Percentiles rank a stretch among this genome's conserved stretches.
Conservation (phyloP, 2,888 invertebrate species). For the Liodrosophila aerea region DNA sequence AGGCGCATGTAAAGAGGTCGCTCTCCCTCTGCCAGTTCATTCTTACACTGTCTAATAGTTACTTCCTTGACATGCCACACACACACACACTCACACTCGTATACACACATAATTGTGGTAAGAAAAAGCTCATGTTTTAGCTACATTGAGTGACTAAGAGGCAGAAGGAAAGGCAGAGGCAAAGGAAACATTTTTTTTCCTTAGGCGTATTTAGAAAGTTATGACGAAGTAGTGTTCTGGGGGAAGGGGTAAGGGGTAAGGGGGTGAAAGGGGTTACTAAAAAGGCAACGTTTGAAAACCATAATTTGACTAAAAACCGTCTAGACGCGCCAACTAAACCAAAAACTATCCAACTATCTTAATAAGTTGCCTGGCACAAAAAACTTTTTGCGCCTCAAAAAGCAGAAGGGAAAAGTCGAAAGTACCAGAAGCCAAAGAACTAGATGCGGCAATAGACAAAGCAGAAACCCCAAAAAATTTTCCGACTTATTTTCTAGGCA, state of each 20-base stretch:
- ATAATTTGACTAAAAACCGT: slow-evolving; percentile 75
- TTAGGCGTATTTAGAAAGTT: not conserved
- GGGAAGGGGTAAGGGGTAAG: not conserved
- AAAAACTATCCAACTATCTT: slow-evolving; percentile 56
- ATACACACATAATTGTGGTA: slow-evolving; percentile 42
- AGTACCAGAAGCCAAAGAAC: slow-evolving; percentile 3
- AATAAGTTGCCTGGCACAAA: slow-evolving; percentile 68
- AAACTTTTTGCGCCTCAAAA: slow-evolving; percentile 52
- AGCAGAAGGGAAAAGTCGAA: slow-evolving; percentile 15
- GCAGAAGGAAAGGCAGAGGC: slow-evolving; percentile 6
- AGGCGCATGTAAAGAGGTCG: slow-evolving; percentile 28
- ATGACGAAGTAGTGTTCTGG: not conserved
- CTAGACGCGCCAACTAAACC: slow-evolving; percentile 68
- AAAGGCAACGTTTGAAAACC: slow-evolving; percentile 60
- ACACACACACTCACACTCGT: slow-evolving; percentile 9
- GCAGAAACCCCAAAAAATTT: not conserved
- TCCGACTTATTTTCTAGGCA: too few relatives aligned
- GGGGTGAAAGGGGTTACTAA: not conserved
- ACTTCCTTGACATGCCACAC: slow-evolving; percentile 33
- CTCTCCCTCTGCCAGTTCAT: slow-evolving; percentile 11
- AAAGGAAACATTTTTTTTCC: slow-evolving; percentile 17
- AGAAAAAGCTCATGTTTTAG: slow-evolving; percentile 50
- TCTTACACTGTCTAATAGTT: too few relatives aligned
- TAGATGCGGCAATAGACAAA: not conserved
- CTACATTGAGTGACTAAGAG: slow-evolving; percentile 27